phyloP scores from a whole-genome alignment of 2,113 vertebrate genomes.

The Podarcis muralis region DNA sequence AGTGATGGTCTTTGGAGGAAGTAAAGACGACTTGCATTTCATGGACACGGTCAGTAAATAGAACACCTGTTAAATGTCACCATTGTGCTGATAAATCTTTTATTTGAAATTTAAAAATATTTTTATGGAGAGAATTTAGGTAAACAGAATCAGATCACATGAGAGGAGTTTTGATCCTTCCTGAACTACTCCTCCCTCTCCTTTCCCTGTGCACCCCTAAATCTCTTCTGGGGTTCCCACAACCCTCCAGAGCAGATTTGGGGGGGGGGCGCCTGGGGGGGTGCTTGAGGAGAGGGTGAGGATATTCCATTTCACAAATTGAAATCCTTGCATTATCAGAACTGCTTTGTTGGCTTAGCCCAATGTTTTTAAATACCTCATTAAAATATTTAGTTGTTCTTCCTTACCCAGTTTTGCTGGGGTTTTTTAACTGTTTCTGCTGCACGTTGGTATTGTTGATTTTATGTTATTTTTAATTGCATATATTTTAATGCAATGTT shows the following conservation, averaged over 20 bases:
- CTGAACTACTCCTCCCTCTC: no score
- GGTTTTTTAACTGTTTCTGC: background rate
- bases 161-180: background rate
- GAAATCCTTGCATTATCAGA: no score
- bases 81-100: constrained; percentile 19
- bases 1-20: constrained; percentile 94
- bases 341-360: background rate
- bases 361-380: no score
- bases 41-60: constrained; percentile 88
- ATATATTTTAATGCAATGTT: background rate
- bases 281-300: no score
- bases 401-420: background rate
- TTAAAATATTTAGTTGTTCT: background rate
- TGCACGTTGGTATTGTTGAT: background rate
- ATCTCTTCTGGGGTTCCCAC: no score
- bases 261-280: no score
- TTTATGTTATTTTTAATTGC: background rate
- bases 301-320: no score
- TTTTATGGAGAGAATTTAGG: background rate
- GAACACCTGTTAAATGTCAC: constrained; percentile 1
- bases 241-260: no score
- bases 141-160: background rate
- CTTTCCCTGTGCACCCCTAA: no score
- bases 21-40: constrained; percentile 91
- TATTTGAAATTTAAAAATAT: background rate